These are phyloP conservation scores for Meloidogyne floridensis DNA, from an alignment of 1,140 invertebrate species.

Conservation along the genomic window DNA sequence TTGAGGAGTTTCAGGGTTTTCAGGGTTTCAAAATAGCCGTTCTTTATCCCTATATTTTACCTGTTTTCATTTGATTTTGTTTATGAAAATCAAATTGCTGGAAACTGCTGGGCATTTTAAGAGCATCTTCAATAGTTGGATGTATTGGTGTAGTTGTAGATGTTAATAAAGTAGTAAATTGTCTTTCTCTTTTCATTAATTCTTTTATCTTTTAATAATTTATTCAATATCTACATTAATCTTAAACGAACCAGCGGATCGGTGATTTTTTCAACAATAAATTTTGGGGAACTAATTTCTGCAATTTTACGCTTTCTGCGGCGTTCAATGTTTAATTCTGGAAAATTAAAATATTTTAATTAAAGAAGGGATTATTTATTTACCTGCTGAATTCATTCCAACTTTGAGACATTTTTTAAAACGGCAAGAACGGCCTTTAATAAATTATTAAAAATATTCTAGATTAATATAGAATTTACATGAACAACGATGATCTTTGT, in stretches of 20 bases:
- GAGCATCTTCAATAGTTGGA: conserved; percentile 49
- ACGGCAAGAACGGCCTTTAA: conserved; percentile 42
- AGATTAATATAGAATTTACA: conserved; percentile 44
- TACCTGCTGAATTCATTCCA: conserved; percentile 58
- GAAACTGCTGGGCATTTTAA: conserved; percentile 31
- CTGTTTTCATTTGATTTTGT: conserved; percentile 43
- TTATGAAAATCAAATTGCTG: conserved; percentile 46
- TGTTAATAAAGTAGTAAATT: conserved; percentile 55
- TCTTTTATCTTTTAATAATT: conserved; percentile 26
- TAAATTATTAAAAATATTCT: conserved; percentile 17
- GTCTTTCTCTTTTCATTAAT: conserved; percentile 52
- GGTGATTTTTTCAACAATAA: conserved; percentile 35
- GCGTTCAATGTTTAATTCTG: conserved; percentile 62
- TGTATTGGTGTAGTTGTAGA: conserved; percentile 56
- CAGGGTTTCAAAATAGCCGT: no score
- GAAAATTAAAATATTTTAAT: conserved; percentile 29
- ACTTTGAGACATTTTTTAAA: conserved; percentile 62
- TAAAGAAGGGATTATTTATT: not conserved
- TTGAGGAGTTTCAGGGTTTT: no score
- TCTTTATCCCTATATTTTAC: not conserved
- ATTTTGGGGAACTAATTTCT: conserved; percentile 26
- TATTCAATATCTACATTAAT: not conserved
- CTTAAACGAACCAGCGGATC: conserved; percentile 40
- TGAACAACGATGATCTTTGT: conserved; percentile 56
- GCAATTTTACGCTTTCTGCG: conserved; percentile 53